phyloP scores from a whole-genome alignment of 2,113 vertebrate genomes.

The Catharus bicknelli region DNA sequence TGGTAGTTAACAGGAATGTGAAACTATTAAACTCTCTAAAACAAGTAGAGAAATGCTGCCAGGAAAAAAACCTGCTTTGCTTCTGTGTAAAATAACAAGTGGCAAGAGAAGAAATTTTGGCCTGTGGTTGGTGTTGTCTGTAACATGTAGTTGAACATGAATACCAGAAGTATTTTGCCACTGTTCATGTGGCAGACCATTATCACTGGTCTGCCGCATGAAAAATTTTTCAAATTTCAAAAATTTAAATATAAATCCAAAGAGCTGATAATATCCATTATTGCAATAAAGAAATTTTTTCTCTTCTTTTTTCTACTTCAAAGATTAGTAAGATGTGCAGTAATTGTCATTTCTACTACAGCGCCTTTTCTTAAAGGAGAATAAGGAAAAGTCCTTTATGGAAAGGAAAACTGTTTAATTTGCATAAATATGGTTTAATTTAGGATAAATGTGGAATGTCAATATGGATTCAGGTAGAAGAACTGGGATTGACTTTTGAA shows the following conservation, averaged over 20 bases:
- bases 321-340: background rate
- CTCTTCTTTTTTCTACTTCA: background rate
- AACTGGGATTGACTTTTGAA: background rate
- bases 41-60: background rate
- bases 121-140: background rate
- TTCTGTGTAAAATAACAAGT: background rate
- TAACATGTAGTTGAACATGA: background rate
- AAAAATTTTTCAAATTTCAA: background rate
- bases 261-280: background rate
- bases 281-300: background rate
- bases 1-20: background rate
- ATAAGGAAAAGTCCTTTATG: background rate
- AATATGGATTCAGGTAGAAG: background rate
- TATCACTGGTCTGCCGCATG: background rate
- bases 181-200: background rate
- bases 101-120: background rate
- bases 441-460: background rate
- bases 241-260: background rate
- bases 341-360: background rate
- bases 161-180: background rate
- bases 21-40: background rate
- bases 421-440: background rate
- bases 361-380: background rate
- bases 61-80: background rate
- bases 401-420: background rate